Conservation (phyloP, 2,888 invertebrate species). For the Pristionchus mayeri region DNA sequence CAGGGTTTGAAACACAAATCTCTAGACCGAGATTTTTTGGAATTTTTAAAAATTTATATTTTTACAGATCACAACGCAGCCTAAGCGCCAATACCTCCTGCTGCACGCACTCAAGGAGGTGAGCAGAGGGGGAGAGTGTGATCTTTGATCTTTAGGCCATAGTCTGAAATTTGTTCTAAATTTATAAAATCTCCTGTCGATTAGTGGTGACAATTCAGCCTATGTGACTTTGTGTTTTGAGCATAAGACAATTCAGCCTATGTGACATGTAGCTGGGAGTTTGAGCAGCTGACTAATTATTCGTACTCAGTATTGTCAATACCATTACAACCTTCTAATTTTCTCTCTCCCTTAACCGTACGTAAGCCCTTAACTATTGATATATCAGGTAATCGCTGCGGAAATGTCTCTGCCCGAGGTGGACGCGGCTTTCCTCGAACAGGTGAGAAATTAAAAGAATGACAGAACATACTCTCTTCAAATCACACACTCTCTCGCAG, state of each 20-base stretch:
- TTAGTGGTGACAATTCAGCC: too few species aligned
- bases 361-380: neutral
- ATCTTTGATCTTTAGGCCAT: slow-evolving; percentile 17
- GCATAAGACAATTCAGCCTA: too few species aligned
- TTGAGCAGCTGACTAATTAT: too few species aligned
- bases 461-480: neutral
- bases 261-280: too few species aligned
- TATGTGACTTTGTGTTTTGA: too few species aligned
- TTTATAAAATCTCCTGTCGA: too few species aligned
- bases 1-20: neutral
- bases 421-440: neutral
- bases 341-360: too few species aligned
- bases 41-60: neutral
- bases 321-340: too few species aligned
- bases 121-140: neutral
- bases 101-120: slow-evolving; percentile 98
- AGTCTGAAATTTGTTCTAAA: too few species aligned
- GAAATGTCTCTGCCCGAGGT: slow-evolving; percentile 51
- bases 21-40: neutral
- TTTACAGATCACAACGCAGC: slow-evolving; percentile 89
- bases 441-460: neutral
- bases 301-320: too few species aligned
- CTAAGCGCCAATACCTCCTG: slow-evolving; percentile 93
- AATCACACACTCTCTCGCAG: too few species aligned
- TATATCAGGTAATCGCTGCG: slow-evolving; percentile 55